Evolutionary conservation across 1,140 invertebrate genomes (phyloP).

Genomic region (Macrotrachela quadricornifera): DNA sequence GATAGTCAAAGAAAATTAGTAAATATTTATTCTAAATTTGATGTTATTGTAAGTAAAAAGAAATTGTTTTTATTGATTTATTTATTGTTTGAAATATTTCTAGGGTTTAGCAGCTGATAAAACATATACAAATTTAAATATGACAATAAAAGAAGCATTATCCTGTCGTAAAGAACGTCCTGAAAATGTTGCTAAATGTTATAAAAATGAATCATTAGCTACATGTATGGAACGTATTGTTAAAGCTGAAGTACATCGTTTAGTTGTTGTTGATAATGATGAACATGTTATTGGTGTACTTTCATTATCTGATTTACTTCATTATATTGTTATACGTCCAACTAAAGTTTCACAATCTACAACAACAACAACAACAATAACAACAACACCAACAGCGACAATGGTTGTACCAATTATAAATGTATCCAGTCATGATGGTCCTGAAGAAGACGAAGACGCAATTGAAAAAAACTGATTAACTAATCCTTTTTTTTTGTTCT

Average conservation of each 20-base stretch:
- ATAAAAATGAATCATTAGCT: constrained; percentile 1
- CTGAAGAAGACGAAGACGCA: too few relatives aligned
- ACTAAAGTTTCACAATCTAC: too few relatives aligned
- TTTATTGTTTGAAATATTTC: constrained; percentile 10
- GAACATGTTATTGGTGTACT: constrained; percentile 80
- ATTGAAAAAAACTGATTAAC: too few relatives aligned
- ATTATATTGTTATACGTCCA: background rate
- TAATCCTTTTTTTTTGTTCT: too few relatives aligned
- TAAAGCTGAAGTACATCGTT: constrained; percentile 53
- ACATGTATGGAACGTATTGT: constrained; percentile 6
- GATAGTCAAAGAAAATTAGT: constrained; percentile 66
- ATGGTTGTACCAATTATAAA: too few relatives aligned
- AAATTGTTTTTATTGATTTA: constrained; percentile 26
- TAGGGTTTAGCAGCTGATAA: constrained; percentile 96
- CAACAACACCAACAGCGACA: too few relatives aligned
- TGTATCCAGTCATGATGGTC: too few relatives aligned
- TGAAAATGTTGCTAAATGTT: constrained; percentile 6
- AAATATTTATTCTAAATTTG: constrained; percentile 98
- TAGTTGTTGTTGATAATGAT: constrained; percentile 74
- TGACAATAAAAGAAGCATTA: constrained; percentile 76
- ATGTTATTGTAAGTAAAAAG: constrained; percentile 84
- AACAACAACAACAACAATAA: too few relatives aligned
- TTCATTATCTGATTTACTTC: constrained; percentile 67
- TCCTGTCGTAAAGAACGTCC: constrained; percentile 51
- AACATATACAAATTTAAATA: constrained; percentile 95